These are phyloP conservation scores for Gadus chalcogrammus DNA, from an alignment of 2,113 vertebrate genomes.

Conservation along the genomic window DNA sequence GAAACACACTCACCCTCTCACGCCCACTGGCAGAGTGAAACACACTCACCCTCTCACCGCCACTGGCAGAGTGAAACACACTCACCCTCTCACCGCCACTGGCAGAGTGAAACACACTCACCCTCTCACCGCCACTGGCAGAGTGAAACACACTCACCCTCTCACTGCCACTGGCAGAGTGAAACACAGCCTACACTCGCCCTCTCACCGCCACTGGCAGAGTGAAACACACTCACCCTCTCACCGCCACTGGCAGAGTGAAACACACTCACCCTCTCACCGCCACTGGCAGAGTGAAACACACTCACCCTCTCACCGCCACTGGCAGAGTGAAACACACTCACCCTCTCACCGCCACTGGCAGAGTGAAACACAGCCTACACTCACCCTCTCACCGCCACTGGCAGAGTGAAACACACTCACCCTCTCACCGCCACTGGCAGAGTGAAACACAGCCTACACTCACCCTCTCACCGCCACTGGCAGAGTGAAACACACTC, in stretches of 20 bases:
- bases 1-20: constrained; percentile 1
- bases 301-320: no score
- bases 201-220: no score
- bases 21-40: neutral
- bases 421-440: neutral
- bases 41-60: neutral
- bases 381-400: neutral
- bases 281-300: no score
- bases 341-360: neutral
- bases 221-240: no score
- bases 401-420: constrained; percentile 1
- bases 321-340: constrained; percentile 8
- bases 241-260: no score
- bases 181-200: no score
- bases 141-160: constrained; percentile 6
- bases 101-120: no score
- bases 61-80: constrained; percentile 1
- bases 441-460: constrained; percentile 9
- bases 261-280: no score
- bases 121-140: neutral
- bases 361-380: constrained; percentile 13
- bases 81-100: neutral
- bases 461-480: no score
- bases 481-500: constrained; percentile 3
- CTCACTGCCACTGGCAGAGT: neutral